Percentiles rank a stretch among this genome's conserved stretches.
Conservation (phyloP, 2,888 invertebrate species). For the Fragum whitleyi region DNA sequence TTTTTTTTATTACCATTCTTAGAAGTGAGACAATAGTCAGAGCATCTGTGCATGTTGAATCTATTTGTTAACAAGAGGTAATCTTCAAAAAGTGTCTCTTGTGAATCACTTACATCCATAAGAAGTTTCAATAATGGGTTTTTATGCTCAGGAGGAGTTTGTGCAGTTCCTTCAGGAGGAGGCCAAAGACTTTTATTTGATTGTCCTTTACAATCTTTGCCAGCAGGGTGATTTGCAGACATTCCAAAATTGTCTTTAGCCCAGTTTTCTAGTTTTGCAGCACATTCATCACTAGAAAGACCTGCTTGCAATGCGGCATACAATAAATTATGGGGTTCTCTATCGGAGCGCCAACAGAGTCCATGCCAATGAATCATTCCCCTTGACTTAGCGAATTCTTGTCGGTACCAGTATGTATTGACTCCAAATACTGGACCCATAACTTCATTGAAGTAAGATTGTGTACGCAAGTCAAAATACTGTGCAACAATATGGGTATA, state of each 20-base stretch:
- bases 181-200: conserved; percentile 68
- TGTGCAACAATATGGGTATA: conserved; percentile 67
- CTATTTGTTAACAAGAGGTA: conserved; percentile 48
- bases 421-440: conserved; percentile 70
- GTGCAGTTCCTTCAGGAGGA: conserved; percentile 67
- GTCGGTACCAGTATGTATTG: conserved; percentile 67
- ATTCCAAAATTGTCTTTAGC: conserved; percentile 52
- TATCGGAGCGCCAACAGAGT: conserved; percentile 53
- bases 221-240: conserved; percentile 60
- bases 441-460: conserved; percentile 63
- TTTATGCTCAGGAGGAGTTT: conserved; percentile 62
- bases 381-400: conserved; percentile 68
- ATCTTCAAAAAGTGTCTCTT: conserved; percentile 63
- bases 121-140: conserved; percentile 66
- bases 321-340: conserved; percentile 60
- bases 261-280: conserved; percentile 54
- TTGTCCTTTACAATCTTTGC: conserved; percentile 47
- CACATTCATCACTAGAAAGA: conserved; percentile 49
- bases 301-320: conserved; percentile 49
- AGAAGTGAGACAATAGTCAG: conserved; percentile 45
- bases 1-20: conserved; percentile 10
- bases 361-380: conserved; percentile 71
- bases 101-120: conserved; percentile 63
- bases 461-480: conserved; percentile 60
- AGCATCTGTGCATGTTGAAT: conserved; percentile 65